Conservation (phyloP, 2,888 invertebrate species). For the Prenolepis imparis region DNA sequence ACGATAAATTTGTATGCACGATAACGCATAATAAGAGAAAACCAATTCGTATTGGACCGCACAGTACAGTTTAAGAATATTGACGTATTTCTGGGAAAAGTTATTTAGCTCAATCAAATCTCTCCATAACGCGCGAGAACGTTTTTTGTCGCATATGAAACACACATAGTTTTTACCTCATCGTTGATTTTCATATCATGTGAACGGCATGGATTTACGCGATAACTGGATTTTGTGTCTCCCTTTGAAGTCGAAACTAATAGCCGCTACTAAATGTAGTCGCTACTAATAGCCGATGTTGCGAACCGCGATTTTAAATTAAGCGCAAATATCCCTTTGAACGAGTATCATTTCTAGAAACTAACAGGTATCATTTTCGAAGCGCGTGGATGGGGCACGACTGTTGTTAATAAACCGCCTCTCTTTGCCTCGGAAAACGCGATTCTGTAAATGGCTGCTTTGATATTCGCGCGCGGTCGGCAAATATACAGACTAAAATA, state of each 20-base stretch:
- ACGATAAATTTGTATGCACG: conserved; percentile 22
- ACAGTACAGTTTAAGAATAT: conserved; percentile 18
- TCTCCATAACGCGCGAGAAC: conserved; percentile 28
- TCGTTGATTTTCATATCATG: conserved; percentile 45
- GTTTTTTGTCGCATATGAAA: conserved; percentile 24
- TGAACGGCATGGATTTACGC: conserved; percentile 22
- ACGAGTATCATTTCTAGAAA: conserved; percentile 44
- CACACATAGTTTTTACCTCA: conserved; percentile 12
- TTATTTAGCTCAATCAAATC: conserved; percentile 36
- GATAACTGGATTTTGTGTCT: conserved; percentile 47
- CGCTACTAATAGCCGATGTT: conserved; percentile 36
- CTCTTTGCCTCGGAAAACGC: conserved; percentile 36
- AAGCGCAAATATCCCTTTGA: conserved; percentile 55
- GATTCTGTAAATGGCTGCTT: conserved; percentile 33
- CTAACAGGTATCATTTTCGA: conserved; percentile 39
- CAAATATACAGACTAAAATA: neutral
- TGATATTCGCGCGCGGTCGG: conserved; percentile 21
- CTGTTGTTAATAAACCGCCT: conserved; percentile 44
- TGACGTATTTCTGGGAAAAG: neutral
- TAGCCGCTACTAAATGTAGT: conserved; percentile 13
- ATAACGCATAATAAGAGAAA: conserved; percentile 3
- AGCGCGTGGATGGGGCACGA: conserved; percentile 3
- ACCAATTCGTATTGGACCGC: neutral
- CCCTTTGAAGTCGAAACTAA: conserved; percentile 33
- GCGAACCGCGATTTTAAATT: conserved; percentile 49